Percentiles rank a stretch among this genome's conserved stretches.
phyloP scores from a whole-genome alignment of 2,797 vertebrate genomes.

The Xenopus petersii region DNA sequence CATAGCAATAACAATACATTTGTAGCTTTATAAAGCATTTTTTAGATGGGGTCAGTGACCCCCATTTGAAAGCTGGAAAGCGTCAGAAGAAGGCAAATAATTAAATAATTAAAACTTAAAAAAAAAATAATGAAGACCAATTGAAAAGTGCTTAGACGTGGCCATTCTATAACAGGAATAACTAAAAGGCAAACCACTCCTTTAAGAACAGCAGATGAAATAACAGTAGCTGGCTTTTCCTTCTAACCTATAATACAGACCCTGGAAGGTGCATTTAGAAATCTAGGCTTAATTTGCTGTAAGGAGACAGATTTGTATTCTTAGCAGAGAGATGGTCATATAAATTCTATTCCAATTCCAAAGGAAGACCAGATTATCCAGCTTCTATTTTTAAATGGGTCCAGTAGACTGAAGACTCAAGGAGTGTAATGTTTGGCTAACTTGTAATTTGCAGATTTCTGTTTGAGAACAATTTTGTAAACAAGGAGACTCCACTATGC shows the following conservation, averaged over 20 bases:
- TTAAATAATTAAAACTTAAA: no score
- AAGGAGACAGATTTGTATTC: slow-evolving; percentile 4
- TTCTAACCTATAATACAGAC: background rate
- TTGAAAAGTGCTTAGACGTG: no score
- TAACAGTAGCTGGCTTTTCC: background rate
- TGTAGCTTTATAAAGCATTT: no score
- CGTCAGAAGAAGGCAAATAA: no score
- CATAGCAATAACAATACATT: no score
- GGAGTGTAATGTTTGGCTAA: background rate
- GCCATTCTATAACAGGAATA: no score
- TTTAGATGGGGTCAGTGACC: no score
- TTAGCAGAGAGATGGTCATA: slow-evolving; percentile 5
- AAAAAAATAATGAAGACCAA: no score
- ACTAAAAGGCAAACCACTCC: no score
- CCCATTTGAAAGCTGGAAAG: no score
- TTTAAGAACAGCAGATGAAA: slow-evolving; percentile 10
- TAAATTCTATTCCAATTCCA: slow-evolving; percentile 1
- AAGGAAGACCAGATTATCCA: background rate
- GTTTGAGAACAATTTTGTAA: background rate
- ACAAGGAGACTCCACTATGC: background rate
- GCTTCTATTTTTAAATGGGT: slow-evolving; percentile 16
- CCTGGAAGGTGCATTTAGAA: background rate
- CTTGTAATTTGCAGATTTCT: background rate
- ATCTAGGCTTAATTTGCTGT: background rate
- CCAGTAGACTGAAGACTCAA: background rate